These are phyloP conservation scores for Podarcis muralis DNA, from an alignment of 2,113 vertebrate species.

Conservation along the genomic window DNA sequence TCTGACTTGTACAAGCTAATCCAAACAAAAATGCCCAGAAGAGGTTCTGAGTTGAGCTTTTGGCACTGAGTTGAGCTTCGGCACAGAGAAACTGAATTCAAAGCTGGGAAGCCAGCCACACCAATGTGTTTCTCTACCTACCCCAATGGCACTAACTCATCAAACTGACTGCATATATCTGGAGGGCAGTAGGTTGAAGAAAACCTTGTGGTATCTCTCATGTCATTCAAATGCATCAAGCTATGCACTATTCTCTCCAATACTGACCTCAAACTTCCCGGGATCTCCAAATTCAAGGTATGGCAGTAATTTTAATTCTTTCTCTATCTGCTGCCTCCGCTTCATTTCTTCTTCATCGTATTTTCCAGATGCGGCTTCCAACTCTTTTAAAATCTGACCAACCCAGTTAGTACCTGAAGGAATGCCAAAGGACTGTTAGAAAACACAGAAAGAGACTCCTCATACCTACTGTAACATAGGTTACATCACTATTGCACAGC, in stretches of 20 bases:
- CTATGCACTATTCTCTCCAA: neutral
- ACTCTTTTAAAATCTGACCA: slow-evolving; percentile 25
- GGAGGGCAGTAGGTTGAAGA: too few species aligned
- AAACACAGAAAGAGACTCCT: neutral
- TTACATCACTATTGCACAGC: neutral
- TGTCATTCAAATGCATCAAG: neutral
- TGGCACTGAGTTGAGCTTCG: neutral
- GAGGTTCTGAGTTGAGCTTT: neutral
- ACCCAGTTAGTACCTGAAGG: slow-evolving; percentile 60
- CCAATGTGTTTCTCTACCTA: neutral
- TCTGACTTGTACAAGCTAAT: neutral
- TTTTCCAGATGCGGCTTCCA: slow-evolving; percentile 44
- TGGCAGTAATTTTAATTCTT: slow-evolving; percentile 28
- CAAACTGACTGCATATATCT: neutral
- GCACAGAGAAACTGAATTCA: neutral
- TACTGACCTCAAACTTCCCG: slow-evolving; percentile 40
- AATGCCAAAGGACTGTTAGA: neutral
- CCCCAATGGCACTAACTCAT: neutral
- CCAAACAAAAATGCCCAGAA: neutral
- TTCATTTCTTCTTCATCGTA: slow-evolving; percentile 54
- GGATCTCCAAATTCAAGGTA: slow-evolving; percentile 54
- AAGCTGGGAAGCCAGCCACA: neutral
- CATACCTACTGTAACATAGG: neutral
- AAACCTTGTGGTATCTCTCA: neutral
- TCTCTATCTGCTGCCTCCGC: slow-evolving; percentile 31